Base-by-base conservation (phyloP, 2,888 invertebrate species). In the Diarsia dahlii region DNA sequence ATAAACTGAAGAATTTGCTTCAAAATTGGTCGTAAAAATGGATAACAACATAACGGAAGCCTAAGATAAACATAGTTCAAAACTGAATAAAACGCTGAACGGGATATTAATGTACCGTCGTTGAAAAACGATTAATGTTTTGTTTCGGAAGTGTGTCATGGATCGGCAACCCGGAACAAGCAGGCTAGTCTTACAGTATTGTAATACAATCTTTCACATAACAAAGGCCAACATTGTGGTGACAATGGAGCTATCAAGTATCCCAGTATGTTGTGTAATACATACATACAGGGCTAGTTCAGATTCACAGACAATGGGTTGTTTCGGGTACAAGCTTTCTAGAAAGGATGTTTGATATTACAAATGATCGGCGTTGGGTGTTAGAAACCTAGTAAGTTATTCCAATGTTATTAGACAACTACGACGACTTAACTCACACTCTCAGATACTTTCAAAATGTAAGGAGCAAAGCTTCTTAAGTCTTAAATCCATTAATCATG, bases 191-290 rank as follows among this genome's bases (percentile, higher is more conserved):
- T 82, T 73, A 80, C 86, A 85, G 78, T 84, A 87, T 78, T 84
- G 93, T 91, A 93, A 93, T 88, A 84, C 81, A 88, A 93, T 92
- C 89, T 84, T 82, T 74, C 66, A 78, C 76, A 82, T 68, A 70
- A 89, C 89, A 90, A 92, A 92, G 92, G 90, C 88, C 90, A 84
- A 82, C 84, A 82, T 84, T 92, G 93, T 87, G 93, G 92, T 90
- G 89, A 92, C 92, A 89, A 89, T 89, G 80, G 75, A 75, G 74
- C 73, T 90, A 91, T 92, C 92, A 81, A 82, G 82, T 93, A 85
- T 83, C 91, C 82, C 66, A 74, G 77, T 74, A 76, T 80, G 86
- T 88, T 88, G 80, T 87, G 85, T 86, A 88, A 87, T 82, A n/a
- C n/a, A 56, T 73, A 60, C 75, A 80, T 80, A 78, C 79, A 83